Base-by-base conservation (phyloP, 2,797 vertebrate species). In the Enoplosus armatus region DNA sequence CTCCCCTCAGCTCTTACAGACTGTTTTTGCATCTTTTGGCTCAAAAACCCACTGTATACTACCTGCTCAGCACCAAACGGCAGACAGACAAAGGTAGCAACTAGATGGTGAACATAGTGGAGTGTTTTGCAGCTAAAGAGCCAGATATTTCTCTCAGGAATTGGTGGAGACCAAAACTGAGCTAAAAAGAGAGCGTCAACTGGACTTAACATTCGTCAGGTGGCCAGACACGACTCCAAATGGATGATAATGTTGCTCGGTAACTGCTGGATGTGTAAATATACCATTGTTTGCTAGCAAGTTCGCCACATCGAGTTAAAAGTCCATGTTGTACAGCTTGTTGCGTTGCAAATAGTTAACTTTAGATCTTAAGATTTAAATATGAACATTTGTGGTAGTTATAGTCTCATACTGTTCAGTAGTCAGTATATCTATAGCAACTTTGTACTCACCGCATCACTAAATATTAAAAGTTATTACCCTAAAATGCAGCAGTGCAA, bases 51-150 rank as follows among this genome's bases (percentile, higher is more conserved):
- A n/a, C n/a, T n/a, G n/a, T n/a, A n/a, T n/a, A n/a, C n/a, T n/a
- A 51, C 37, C 8, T 26, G 11, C 5, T 7, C 65, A 27, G 26
- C 11, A 45, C 22, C 22, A 59, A 6, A 51, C 2, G 6, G 3
- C 10, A 58, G 8, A 41, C 14, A 43, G 55, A 35, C 8, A 59
- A 37, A 1, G 31, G 31, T 7, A 33, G 24, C 14, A 33, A 48
- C 35, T 27, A 60, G 1, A 31, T 33, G 8, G 16, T 0, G 20
- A 64, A 50, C 18, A 56, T 9, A 47, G 5, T 26, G 27, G 22
- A 47, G 7, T 16, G 48, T 60, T 75, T 26, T 60, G n/a, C 63
- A 31, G 29, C 39, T 26, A 24, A 55, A 79, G 51, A 51, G 16
- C 2, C n/a, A 14, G 53, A 59, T 41, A 41, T 68, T 55, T 63